A percentile compares a stretch with the other conserved stretches of the same genome.
phyloP scores from a whole-genome alignment of 2,797 vertebrate species.

The Salarias fasciatus region DNA sequence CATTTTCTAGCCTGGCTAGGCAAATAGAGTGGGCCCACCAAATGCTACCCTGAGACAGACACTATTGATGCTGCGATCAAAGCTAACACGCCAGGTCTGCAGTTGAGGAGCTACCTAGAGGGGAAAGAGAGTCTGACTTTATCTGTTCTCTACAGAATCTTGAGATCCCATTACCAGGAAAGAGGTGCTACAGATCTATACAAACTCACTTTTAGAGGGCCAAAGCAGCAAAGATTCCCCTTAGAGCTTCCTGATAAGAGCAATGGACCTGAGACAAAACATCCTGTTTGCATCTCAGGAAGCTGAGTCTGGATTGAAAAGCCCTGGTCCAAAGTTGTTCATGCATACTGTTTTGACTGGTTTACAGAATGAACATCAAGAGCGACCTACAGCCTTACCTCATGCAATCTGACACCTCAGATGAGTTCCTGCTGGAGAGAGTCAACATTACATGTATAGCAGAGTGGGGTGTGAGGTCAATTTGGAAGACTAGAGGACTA shows the following conservation, averaged over 20 bases:
- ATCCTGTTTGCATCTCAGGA: no score
- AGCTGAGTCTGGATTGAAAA: no score
- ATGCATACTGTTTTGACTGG: conserved; percentile 10
- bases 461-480: no score
- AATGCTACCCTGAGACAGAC: neutral
- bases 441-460: no score
- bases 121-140: conserved; percentile 45
- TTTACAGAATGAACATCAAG: conserved; percentile 3
- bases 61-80: conserved; percentile 5
- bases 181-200: conserved; percentile 20
- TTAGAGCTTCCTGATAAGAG: conserved; percentile 6
- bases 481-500: no score
- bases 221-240: neutral
- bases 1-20: conserved; percentile 7
- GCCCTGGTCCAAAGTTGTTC: neutral
- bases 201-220: conserved; percentile 10
- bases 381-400: conserved; percentile 2
- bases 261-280: conserved; percentile 15
- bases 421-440: neutral
- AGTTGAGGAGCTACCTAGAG: conserved; percentile 30
- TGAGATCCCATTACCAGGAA: conserved; percentile 15
- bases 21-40: conserved; percentile 1
- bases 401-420: neutral
- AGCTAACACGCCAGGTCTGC: neutral
- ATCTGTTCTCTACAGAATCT: neutral